Percentiles rank a stretch among this genome's conserved stretches.
Conservation (phyloP, 2,113 vertebrate genomes). For the Entosphenus tridentatus region DNA sequence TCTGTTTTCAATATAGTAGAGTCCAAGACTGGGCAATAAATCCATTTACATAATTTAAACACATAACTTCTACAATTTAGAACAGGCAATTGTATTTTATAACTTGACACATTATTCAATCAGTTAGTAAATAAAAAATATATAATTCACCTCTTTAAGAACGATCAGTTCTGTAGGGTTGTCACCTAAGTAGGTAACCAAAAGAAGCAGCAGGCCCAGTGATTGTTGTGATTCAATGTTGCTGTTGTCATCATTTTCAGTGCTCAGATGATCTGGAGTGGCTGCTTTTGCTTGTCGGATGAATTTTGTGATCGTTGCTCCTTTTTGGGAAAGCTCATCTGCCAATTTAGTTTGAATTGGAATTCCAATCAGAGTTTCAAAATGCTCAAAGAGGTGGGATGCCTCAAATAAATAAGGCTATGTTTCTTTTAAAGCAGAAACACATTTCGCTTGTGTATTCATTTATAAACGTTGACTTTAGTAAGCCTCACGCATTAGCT, state of each 20-base stretch:
- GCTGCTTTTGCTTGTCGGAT: conserved; percentile 7
- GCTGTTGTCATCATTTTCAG: conserved; percentile 5
- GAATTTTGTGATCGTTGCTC: conserved; percentile 7
- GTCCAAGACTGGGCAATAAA: neutral
- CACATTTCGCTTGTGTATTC: too few relatives aligned
- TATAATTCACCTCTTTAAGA: neutral
- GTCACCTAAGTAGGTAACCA: conserved; percentile 5
- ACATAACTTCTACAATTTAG: conserved; percentile 1
- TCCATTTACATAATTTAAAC: too few relatives aligned
- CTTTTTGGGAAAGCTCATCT: conserved; percentile 11
- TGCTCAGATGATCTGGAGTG: neutral
- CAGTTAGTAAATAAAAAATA: neutral
- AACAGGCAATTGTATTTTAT: neutral
- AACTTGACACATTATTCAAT: conserved; percentile 4
- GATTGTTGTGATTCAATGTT: conserved; percentile 4
- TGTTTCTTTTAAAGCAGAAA: conserved; percentile 7
- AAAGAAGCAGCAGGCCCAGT: neutral
- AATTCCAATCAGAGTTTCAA: neutral
- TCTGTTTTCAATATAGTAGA: conserved; percentile 5
- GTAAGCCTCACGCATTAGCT: neutral
- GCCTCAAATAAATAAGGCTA: conserved; percentile 9
- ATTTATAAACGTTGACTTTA: too few relatives aligned
- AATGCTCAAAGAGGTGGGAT: conserved; percentile 11
- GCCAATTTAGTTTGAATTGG: conserved; percentile 10
- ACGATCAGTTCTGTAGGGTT: conserved; percentile 2